These are phyloP conservation scores for Sericinus montela DNA, from an alignment of 2,888 invertebrate species.

Conservation along the genomic window DNA sequence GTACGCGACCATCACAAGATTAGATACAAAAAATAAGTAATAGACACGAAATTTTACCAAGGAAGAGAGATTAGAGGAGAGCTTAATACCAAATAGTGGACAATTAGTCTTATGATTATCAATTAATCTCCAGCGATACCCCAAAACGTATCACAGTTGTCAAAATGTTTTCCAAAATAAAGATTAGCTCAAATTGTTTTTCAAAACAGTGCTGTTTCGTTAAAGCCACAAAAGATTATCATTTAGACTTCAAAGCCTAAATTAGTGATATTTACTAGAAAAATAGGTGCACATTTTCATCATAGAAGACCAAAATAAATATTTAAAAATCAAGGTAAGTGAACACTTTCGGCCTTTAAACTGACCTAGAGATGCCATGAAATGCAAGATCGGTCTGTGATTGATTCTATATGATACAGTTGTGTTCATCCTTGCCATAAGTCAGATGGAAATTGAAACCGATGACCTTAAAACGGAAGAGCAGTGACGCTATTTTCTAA, in stretches of 20 bases:
- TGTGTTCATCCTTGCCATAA: constrained; percentile 29
- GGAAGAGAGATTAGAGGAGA: too few species aligned
- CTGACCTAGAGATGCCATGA: constrained; percentile 57
- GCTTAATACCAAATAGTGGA: too few species aligned
- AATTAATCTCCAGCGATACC: too few species aligned
- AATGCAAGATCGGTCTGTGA: constrained; percentile 41
- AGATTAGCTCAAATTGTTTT: too few species aligned
- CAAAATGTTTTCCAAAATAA: too few species aligned
- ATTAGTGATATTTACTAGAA: constrained; percentile 51
- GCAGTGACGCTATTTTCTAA: constrained; percentile 4
- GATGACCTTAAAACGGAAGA: constrained; percentile 12
- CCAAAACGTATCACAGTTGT: too few species aligned
- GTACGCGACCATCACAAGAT: too few species aligned
- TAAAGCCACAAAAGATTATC: not conserved
- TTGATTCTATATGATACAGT: constrained; percentile 32
- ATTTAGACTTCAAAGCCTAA: constrained; percentile 42
- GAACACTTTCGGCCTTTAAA: constrained; percentile 42
- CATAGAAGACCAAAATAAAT: constrained; percentile 44
- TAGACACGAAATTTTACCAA: too few species aligned
- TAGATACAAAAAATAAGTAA: too few species aligned
- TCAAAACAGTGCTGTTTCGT: too few species aligned
- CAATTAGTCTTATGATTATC: too few species aligned
- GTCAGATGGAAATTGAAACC: constrained; percentile 13
- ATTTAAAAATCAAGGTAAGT: constrained; percentile 53
- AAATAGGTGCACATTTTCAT: constrained; percentile 54